Conservation (phyloP, 2,888 invertebrate genomes). For the Acrobasis repandana region DNA sequence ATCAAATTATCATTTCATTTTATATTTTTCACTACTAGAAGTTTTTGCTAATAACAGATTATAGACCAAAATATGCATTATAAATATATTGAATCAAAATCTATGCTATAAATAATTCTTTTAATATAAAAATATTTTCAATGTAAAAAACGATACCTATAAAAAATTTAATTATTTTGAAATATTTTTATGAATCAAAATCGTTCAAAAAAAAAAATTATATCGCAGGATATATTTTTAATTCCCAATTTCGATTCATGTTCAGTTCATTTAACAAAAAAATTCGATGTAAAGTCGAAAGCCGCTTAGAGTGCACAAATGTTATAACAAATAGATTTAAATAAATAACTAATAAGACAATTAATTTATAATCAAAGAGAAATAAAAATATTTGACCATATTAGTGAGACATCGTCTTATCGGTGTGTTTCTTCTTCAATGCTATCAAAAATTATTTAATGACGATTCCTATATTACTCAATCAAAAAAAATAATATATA, state of each 20-base stretch:
- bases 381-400: constrained; percentile 39
- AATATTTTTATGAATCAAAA: too few relatives aligned
- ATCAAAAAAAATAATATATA: background rate
- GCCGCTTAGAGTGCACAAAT: constrained; percentile 70
- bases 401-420: too few relatives aligned
- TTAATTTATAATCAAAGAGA: constrained; percentile 26
- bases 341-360: background rate
- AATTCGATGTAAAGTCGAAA: constrained; percentile 40
- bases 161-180: background rate
- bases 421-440: too few relatives aligned
- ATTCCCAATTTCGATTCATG: background rate
- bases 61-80: too few relatives aligned
- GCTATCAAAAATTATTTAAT: constrained; percentile 22
- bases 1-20: background rate
- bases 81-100: too few relatives aligned
- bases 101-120: too few relatives aligned
- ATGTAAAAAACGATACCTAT: background rate
- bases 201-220: too few relatives aligned
- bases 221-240: too few relatives aligned
- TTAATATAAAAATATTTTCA: too few relatives aligned
- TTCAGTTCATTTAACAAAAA: constrained; percentile 28
- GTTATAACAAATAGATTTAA: constrained; percentile 26
- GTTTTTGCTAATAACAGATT: background rate
- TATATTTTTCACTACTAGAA: background rate
- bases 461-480: background rate